Evolutionary conservation across 2,888 invertebrate genomes (phyloP), one percentile per base, ranked within the genome.

Genomic region (Panorpa germanica): DNA sequence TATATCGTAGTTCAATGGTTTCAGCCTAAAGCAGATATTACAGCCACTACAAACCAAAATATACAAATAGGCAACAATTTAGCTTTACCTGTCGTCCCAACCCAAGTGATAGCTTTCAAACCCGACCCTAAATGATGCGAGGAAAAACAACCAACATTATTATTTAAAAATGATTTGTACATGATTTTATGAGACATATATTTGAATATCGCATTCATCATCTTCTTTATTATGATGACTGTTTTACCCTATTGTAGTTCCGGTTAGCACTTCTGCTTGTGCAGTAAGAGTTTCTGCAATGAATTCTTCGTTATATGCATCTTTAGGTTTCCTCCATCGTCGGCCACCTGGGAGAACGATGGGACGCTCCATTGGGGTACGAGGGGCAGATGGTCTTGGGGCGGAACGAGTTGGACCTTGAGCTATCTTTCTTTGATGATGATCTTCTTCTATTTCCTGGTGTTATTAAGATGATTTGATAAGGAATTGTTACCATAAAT

Each of bases 271-370:
- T 58, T 88, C 85, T 2, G 85, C 74, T 50, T 86, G 88, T 5
- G 76, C 71, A 34, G 75, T 71, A 38, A 91, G 60, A 2, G 82
- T 77, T 46, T 86, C 80, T 11, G 80, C 77, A 34, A 93, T 82
- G 56, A 78, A 75, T 44, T 82, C 75, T 41, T 91, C 86, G 38
- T 85, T 77, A 62, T 82, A 88, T 24, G 85, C 76, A 45, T 85
- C 83, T 45, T 82, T 73, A 3, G 88, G 82, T 28, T 75, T 67
- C 43, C 70, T 63, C 81, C 82, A 81, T 45, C 66, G 66, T 22
- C 78, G 61, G 5, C 81, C 81, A 14, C 80, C 78, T 8, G 81
- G 78, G 29, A 81, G 59, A 29, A 78, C 69, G 24, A 81, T 53
- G 5, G 81, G 77, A 33, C 76, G 60, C 40, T 70, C 69, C 41